phyloP scores from a whole-genome alignment of 1,140 invertebrate species.

The Lineus longissimus region DNA sequence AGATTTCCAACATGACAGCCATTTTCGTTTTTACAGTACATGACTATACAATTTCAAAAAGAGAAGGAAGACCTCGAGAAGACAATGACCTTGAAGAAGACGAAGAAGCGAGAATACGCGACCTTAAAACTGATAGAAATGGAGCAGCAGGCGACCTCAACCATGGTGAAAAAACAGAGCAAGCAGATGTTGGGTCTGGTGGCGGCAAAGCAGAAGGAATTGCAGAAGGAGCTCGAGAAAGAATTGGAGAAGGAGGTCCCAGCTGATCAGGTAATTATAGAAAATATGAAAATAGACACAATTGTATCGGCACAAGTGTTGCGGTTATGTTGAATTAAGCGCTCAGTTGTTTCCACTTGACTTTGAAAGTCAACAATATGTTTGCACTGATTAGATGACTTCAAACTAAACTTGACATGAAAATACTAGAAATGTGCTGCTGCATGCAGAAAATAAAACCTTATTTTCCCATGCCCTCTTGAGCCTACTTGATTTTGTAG shows the following conservation, averaged over 20 bases:
- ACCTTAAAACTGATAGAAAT: slow-evolving; percentile 44
- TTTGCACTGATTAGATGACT: too few species aligned
- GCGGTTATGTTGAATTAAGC: too few species aligned
- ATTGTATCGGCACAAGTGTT: neutral
- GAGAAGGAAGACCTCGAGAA: slow-evolving; percentile 48
- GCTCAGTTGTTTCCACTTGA: too few species aligned
- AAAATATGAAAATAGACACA: neutral
- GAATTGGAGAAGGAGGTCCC: slow-evolving; percentile 21
- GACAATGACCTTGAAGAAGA: slow-evolving; percentile 41
- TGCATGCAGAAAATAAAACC: too few species aligned
- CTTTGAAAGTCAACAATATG: too few species aligned
- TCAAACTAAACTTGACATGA: too few species aligned
- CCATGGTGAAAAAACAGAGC: slow-evolving; percentile 48
- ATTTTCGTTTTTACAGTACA: slow-evolving; percentile 25
- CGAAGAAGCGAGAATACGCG: slow-evolving; percentile 43
- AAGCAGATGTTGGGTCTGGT: slow-evolving; percentile 49
- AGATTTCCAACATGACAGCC: neutral
- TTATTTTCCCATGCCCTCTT: too few species aligned
- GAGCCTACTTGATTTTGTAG: too few species aligned
- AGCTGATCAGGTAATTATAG: neutral
- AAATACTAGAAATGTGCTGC: too few species aligned
- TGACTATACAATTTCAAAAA: slow-evolving; percentile 49
- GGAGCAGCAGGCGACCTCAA: slow-evolving; percentile 44
- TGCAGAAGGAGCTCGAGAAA: slow-evolving; percentile 40
- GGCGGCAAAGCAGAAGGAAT: slow-evolving; percentile 44